Base-by-base conservation (phyloP, 2,113 vertebrate genomes). In the Dendropsophus ebraccatus region DNA sequence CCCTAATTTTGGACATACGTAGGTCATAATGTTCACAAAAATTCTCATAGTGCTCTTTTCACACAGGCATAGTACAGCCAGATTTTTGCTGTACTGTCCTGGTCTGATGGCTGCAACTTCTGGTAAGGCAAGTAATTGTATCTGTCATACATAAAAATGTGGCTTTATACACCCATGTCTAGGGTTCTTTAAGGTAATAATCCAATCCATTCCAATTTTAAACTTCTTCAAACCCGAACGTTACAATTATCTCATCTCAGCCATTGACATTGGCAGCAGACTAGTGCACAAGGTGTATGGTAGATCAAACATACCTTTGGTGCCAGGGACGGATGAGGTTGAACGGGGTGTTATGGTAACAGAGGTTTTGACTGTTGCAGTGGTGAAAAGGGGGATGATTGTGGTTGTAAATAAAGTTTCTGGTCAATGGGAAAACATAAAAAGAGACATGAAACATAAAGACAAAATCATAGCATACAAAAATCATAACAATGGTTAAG, bases 361-460 rank as follows among this genome's bases (percentile, higher is more conserved):
- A 93, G 92, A 94, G 91, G 96, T 96, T 94, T 96, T 94, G 94
- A 97, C 96, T 96, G 97, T 95, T 95, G 94, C 95, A 94, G 95
- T 94, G 96, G 96, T 95, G 94, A 95, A 97, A 92, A 95, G 95
- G 96, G 96, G 96, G 95, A 95, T 95, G 92, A 95, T 96, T 96
- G 96, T 97, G 95, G 96, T 96, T 96, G 96, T 93, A 96, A 95
- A 96, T 96, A 93, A 95, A 95, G 96, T 96, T 93, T 98, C 97
- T 99, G 96, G 97, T 95, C 94, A 95, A 94, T 94, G 95, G 95
- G 94, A 96, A 94, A 94, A 95, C 94, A 96, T 90, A 95, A 90
- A 96, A 92, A 91, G 88, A 84, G 78, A 89, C 76, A 83, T 85
- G 92, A 60, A 83, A 87, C 82, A 83, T 87, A 75, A 80, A 58